Conservation (phyloP, 1,140 invertebrate genomes). For the Drosophila sproati region DNA sequence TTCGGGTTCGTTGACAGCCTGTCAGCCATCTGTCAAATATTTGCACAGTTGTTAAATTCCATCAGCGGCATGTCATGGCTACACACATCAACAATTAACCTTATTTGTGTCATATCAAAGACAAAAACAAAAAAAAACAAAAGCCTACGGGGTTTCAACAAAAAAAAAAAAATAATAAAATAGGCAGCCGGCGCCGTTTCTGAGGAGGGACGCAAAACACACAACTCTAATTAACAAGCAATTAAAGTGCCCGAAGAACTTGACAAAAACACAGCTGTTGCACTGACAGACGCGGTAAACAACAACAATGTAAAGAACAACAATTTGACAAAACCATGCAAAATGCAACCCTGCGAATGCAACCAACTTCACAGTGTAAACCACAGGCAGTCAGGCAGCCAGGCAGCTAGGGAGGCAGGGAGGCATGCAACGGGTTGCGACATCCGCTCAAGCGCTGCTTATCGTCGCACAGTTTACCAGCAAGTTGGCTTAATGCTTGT, state of each 20-base stretch:
- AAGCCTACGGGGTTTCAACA: conserved; percentile 24
- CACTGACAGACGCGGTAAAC: conserved; percentile 21
- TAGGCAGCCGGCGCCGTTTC: conserved; percentile 6
- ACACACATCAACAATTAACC: conserved; percentile 42
- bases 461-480: conserved; percentile 43
- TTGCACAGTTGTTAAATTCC: conserved; percentile 76
- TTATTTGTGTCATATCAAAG: conserved; percentile 22
- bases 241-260: conserved; percentile 60
- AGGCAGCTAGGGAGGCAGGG: too few relatives aligned
- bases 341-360: conserved; percentile 32
- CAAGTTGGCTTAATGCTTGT: conserved; percentile 39
- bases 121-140: not conserved
- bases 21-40: conserved; percentile 64
- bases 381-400: conserved; percentile 39
- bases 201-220: conserved; percentile 38
- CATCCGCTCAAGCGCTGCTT: conserved; percentile 50
- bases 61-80: conserved; percentile 58
- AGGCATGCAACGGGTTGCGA: conserved; percentile 8
- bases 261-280: conserved; percentile 61
- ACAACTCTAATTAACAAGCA: conserved; percentile 77
- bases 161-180: conserved; percentile 12
- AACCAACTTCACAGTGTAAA: conserved; percentile 45
- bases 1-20: conserved; percentile 25
- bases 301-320: conserved; percentile 28
- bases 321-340: conserved; percentile 39